Percentiles rank a stretch among this genome's conserved stretches.
These are phyloP conservation scores for Sycophila texana DNA, from an alignment of 2,888 invertebrate species.

Conservation along the genomic window DNA sequence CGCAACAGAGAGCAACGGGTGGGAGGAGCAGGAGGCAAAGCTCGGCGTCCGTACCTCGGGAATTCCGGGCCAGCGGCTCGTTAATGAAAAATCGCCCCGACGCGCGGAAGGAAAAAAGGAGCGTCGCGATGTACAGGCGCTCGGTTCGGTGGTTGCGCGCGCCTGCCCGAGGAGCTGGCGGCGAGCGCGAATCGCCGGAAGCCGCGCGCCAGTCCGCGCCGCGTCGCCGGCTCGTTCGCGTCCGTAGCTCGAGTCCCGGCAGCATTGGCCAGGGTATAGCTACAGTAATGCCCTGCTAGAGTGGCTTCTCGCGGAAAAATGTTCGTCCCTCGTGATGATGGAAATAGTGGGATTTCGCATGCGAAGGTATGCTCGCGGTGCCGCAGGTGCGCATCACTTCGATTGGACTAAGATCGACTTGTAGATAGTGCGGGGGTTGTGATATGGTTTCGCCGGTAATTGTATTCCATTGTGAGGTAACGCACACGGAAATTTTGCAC, in stretches of 20 bases:
- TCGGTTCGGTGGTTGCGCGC: neutral
- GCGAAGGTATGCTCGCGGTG: neutral
- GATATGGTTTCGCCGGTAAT: no score
- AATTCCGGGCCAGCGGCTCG: neutral
- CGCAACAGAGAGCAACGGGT: neutral
- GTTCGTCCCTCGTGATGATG: neutral
- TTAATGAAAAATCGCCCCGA: neutral
- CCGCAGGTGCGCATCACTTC: neutral
- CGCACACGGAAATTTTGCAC: no score
- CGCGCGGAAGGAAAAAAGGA: neutral
- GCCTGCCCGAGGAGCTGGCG: neutral
- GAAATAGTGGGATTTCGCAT: neutral
- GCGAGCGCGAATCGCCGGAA: slow-evolving; percentile 1
- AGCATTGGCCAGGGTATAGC: no score
- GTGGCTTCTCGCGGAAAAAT: neutral
- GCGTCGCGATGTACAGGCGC: no score
- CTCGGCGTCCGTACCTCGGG: neutral
- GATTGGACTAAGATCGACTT: neutral
- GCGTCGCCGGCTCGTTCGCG: slow-evolving; percentile 27
- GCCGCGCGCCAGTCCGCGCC: slow-evolving; percentile 30
- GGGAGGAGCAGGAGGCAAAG: neutral
- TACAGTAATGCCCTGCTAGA: no score
- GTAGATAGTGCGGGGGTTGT: no score
- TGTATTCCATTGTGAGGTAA: no score
- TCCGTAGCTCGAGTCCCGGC: neutral